Evolutionary conservation across 2,797 vertebrate species (phyloP), one percentile per base, ranked within the genome.

Genomic region (Hypotaenidia philippensis): DNA sequence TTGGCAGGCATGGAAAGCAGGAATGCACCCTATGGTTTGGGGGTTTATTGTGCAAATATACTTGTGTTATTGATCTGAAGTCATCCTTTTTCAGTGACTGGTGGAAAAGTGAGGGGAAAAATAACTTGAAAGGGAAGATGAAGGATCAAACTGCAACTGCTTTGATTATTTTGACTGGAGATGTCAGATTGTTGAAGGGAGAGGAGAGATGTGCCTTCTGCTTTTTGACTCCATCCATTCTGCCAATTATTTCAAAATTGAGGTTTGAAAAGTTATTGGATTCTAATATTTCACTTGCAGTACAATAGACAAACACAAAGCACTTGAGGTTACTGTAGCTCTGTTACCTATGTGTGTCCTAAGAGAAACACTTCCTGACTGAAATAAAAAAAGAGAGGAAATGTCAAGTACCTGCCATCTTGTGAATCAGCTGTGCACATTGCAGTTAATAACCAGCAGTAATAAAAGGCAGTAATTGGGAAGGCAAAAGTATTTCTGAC

Each of bases 101-200:
- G 17, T 93, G 74, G 14, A 77, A 78, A 90, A 84, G 34, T 4
- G 4, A 84, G 82, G 53, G 50, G 38, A 36, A 72, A 68, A 84
- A 59, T 41, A 75, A 45, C 83, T 94, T 91, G 74, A 96, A 94
- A 93, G 60, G 52, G 41, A 91, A 92, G 70, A 83, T 21, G 52
- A 82, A 74, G 63, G 70, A 79, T 96, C 74, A 88, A 53, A 45
- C 77, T 56, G 49, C 56, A 76, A 32, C 52, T 84, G 53, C 70
- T 91, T 94, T 88, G 87, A 90, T 94, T 96, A 82, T 96, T 97
- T 91, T 97, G 94, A 94, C 94, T 95, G 68, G 64, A 77, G 66
- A 38, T 93, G 91, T 94, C 94, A 95, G 80, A 82, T 38, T 80
- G 56, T 66, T 95, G 77, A 88, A 88, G 20, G 55, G 40, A 86